Evolutionary conservation across 2,113 vertebrate species (phyloP), one percentile per base, ranked within the genome.

Genomic region (Brachyhypopomus occidentalis): DNA sequence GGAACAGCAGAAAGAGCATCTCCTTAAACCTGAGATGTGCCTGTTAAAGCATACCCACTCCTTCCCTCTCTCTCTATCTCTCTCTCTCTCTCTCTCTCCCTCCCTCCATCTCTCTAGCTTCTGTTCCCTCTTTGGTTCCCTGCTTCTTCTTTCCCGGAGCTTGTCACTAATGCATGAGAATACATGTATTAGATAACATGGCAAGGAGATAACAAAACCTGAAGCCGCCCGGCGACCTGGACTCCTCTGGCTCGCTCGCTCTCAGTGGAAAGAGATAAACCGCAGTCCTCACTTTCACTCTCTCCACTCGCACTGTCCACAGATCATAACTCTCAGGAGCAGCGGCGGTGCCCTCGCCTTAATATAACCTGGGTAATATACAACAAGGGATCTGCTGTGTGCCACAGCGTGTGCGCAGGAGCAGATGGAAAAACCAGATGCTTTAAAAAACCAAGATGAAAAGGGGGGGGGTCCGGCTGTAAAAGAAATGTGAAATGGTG

Each of bases 61-160:
- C 41, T 30, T 41, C 52, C 38, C 27, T 55, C 72, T 38, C 71
- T 69, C 69, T 30, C 17, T 79, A 41, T 45, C 78, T 16, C 34
- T 36, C 22, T 20, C 52, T 16, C 76, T 45, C 30, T 8, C 34
- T 41, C 69, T 27, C 79, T 34, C 79, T 38, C 69, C 11, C 36
- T 73, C 75, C 14, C 79, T 14, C 75, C 27, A 67, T 27, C 64
- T 72, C 74, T 86, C 75, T 62, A 36, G 27, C 52, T 62, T 66
- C 38, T 48, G 38, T 30, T 83, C 56, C 27, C 75, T 72, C 30
- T 55, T 55, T 59, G 76, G 34, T 55, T 81, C 62, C 62, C 70
- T 81, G 72, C 62, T 66, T 60, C 7, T 45, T 69, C 79, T 70
- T 69, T 70, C 74, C 58, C 56, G 1, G 41, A 73, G 78, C 78